A percentile compares a stretch with the other conserved stretches of the same genome.
These are phyloP conservation scores for Notarius lentiginosus DNA, from an alignment of 2,113 vertebrate species.

Conservation along the genomic window DNA sequence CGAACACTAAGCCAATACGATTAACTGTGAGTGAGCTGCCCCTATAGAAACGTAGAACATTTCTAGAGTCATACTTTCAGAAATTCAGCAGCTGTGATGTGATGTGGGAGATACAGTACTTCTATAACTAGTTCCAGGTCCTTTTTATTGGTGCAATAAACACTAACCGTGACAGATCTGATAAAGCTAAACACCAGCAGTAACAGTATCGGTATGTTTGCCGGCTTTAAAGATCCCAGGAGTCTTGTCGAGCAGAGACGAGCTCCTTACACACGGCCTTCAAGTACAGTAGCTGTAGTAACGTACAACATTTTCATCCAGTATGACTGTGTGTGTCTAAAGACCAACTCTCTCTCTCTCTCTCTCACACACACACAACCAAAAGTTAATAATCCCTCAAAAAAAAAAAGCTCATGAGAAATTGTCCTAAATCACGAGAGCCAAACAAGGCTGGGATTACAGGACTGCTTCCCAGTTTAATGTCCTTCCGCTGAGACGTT, in stretches of 20 bases:
- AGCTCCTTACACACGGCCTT: not conserved
- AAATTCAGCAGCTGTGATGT: not conserved
- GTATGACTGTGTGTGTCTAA: not conserved
- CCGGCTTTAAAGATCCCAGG: not conserved
- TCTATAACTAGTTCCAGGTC: not conserved
- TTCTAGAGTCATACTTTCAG: not conserved
- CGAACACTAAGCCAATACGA: not conserved
- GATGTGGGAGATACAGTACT: too few relatives aligned
- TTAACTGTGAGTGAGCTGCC: not conserved
- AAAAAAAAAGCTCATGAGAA: not conserved
- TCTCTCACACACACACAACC: not conserved
- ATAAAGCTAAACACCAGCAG: not conserved
- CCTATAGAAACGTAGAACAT: not conserved
- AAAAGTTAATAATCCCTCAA: not conserved
- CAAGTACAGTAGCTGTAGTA: not conserved
- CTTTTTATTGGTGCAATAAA: not conserved
- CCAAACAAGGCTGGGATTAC: not conserved
- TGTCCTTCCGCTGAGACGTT: constrained; percentile 19
- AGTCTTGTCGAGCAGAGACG: not conserved
- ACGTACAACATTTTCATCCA: not conserved
- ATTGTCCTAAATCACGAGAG: not conserved
- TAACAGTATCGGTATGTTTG: not conserved
- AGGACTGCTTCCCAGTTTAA: not conserved
- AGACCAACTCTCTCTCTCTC: not conserved
- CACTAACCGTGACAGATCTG: constrained; percentile 1